Base-by-base conservation (phyloP, 2,113 vertebrate species). In the Sphaerodactylus townsendi region DNA sequence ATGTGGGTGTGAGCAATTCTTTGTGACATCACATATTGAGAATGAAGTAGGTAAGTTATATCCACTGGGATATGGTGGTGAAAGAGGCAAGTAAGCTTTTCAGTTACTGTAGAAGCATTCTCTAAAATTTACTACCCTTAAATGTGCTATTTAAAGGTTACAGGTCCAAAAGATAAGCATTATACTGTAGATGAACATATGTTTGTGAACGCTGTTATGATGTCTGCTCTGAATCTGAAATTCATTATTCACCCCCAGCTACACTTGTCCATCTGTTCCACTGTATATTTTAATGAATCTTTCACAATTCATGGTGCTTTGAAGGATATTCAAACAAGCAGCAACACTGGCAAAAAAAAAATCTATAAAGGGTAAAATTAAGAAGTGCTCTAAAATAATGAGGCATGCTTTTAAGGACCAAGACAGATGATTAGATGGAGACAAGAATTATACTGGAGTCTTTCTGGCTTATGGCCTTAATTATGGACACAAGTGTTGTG, bases 211-310 rank as follows among this genome's bases (percentile, higher is more conserved):
- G 59, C n/a, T 46, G 28, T 71, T 70, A 78, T 75, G 82, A 87
- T 84, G 81, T 2, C 23, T 89, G 81, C 77, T 56, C 71, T 91
- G 69, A 92, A 87, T 87, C 90, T 85, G 80, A 85, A 89, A 91
- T 79, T 79, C 53, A 30, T 80, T 69, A 77, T 69, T 81, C 87
- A 87, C 87, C 90, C 87, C 88, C 68, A 88, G 90, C 90, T 89
- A 71, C 85, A 80, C 90, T 92, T 92, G 87, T 83, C 87, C 85
- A 89, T 93, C 88, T 90, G 77, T 85, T 90, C 77, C 69, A 85
- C 83, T 66, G 72, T 88, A 82, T 85, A 90, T 81, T 81, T 81
- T 86, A 87, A 91, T 85, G 77, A 86, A 88, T 78, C 74, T 84
- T 6, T 70, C 33, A 77, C 72, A 81, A 71, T 83, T 93, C 77